A percentile compares a stretch with the other conserved stretches of the same genome.
phyloP scores from a whole-genome alignment of 2,113 vertebrate species.

The Hippotragus niger region DNA sequence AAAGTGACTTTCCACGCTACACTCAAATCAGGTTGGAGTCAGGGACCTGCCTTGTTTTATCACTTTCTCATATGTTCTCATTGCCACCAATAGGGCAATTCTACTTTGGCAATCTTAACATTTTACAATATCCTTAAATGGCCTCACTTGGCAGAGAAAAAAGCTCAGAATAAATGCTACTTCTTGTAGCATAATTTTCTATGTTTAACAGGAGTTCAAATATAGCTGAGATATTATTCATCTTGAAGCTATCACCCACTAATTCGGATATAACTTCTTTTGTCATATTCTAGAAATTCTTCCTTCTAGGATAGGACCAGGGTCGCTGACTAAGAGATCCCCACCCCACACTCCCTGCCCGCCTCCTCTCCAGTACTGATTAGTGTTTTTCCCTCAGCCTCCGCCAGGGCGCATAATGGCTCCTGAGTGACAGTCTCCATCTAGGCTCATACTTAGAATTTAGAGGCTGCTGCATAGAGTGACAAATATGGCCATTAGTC shows the following conservation, averaged over 20 bases:
- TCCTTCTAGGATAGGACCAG: conserved; percentile 45
- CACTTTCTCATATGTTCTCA: background rate
- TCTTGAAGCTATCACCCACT: conserved; percentile 54
- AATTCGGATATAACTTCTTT: conserved; percentile 52
- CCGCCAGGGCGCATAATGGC: background rate
- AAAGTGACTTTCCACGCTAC: background rate
- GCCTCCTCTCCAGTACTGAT: conserved; percentile 34
- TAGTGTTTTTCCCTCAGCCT: conserved; percentile 32
- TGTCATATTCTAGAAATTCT: conserved; percentile 53
- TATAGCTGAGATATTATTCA: conserved; percentile 72
- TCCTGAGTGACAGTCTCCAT: conserved; percentile 27
- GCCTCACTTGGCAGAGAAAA: conserved; percentile 63
- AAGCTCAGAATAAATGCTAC: conserved; percentile 61
- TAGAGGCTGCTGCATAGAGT: background rate
- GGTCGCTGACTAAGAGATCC: conserved; percentile 47
- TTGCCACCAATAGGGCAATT: conserved; percentile 17
- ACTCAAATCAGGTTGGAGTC: background rate
- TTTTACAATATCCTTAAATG: conserved; percentile 59
- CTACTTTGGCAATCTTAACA: conserved; percentile 43
- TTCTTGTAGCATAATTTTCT: conserved; percentile 58
- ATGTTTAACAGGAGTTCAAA: conserved; percentile 64
- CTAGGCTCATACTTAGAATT: background rate
- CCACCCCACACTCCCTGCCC: background rate
- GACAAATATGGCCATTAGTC: background rate
- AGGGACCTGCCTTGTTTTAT: background rate